These are phyloP conservation scores for Tetraneura akinire DNA, from an alignment of 1,140 invertebrate species.

Conservation along the genomic window DNA sequence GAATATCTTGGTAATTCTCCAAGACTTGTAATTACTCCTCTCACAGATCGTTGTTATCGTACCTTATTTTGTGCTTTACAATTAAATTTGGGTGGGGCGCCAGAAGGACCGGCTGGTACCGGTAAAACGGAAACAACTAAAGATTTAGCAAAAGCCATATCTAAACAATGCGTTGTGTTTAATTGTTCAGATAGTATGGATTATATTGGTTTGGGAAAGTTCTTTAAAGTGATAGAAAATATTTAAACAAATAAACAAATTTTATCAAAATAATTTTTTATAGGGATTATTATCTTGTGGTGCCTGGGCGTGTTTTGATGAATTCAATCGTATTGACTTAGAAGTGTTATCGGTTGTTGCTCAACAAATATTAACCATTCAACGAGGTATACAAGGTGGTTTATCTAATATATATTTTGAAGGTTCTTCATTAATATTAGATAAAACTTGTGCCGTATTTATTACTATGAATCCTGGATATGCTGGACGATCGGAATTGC, in stretches of 20 bases:
- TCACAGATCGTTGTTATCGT: slow-evolving; percentile 84
- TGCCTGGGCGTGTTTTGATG: slow-evolving; percentile 95
- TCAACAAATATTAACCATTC: slow-evolving; percentile 76
- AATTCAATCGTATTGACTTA: slow-evolving; percentile 91
- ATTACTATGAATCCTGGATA: slow-evolving; percentile 97
- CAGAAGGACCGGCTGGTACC: slow-evolving; percentile 83
- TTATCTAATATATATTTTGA: no score
- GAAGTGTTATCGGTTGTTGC: slow-evolving; percentile 92
- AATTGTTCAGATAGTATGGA: slow-evolving; percentile 97
- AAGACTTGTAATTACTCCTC: slow-evolving; percentile 77
- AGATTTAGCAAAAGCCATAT: slow-evolving; percentile 84
- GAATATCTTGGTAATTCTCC: slow-evolving; percentile 87
- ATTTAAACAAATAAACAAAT: not conserved
- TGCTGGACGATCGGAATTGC: slow-evolving; percentile 81
- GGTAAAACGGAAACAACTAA: slow-evolving; percentile 95
- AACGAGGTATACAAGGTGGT: no score
- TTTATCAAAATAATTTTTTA: slow-evolving; percentile 66
- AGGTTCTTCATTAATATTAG: slow-evolving; percentile 71
- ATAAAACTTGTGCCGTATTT: slow-evolving; percentile 82
- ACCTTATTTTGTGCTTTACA: slow-evolving; percentile 86
- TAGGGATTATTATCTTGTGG: slow-evolving; percentile 88
- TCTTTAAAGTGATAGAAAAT: not conserved
- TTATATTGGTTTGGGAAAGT: slow-evolving; percentile 66
- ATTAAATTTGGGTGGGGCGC: slow-evolving; percentile 84
- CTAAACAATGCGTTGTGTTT: slow-evolving; percentile 93